Conservation (phyloP, 2,113 vertebrate genomes). For the Albula goreensis region DNA sequence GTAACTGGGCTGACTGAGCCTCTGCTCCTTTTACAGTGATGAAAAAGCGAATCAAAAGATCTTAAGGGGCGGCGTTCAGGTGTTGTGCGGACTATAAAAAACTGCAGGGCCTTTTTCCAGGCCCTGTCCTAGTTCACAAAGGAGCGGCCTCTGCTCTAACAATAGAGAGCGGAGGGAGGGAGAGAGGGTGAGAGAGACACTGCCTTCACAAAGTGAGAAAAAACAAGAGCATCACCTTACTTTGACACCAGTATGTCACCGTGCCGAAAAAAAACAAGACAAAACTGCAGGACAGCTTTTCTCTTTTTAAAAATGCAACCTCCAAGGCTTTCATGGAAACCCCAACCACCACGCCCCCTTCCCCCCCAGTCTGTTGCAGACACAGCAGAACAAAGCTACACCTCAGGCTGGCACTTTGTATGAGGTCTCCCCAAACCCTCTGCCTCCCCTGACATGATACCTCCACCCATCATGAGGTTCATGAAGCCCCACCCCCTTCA, state of each 20-base stretch:
- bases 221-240: neutral
- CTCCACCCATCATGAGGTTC: too few relatives aligned
- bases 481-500: too few relatives aligned
- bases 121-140: slow-evolving; percentile 70
- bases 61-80: slow-evolving; percentile 47
- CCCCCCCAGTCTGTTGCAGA: slow-evolving; percentile 26
- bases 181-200: neutral
- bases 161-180: slow-evolving; percentile 26
- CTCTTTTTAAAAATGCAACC: neutral
- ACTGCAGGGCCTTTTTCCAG: slow-evolving; percentile 54
- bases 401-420: too few relatives aligned
- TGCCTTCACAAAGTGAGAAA: too few relatives aligned
- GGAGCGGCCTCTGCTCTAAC: slow-evolving; percentile 8
- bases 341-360: slow-evolving; percentile 38
- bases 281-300: slow-evolving; percentile 29
- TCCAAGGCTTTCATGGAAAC: neutral
- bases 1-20: neutral
- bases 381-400: too few relatives aligned
- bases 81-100: slow-evolving; percentile 55
- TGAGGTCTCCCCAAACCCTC: too few relatives aligned
- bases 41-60: slow-evolving; percentile 52
- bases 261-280: neutral
- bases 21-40: neutral
- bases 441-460: too few relatives aligned
- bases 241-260: neutral